Evolutionary conservation across 2,888 invertebrate species (phyloP).

Genomic region (Polydrusus pterygomalis): DNA sequence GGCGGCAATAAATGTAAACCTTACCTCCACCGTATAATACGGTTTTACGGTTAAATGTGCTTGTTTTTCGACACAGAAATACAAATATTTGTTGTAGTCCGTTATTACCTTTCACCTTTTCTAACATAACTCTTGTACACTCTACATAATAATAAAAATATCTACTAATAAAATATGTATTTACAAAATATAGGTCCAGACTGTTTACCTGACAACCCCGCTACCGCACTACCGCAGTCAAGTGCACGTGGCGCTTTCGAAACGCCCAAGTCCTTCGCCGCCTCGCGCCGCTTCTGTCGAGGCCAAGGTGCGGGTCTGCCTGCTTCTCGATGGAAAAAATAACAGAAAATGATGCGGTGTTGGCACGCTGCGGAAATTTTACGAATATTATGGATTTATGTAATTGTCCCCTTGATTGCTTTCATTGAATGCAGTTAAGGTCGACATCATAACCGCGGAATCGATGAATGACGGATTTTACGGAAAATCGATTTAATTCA

Average conservation of each 20-base stretch:
- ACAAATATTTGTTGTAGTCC: too few species aligned
- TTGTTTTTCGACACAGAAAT: too few species aligned
- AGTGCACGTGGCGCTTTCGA: slow-evolving; percentile 64
- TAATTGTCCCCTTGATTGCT: background rate
- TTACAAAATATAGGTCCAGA: slow-evolving; percentile 18
- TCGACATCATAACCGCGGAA: too few species aligned
- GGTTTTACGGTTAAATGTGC: too few species aligned
- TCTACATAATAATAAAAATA: background rate
- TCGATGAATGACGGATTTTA: too few species aligned
- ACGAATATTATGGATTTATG: background rate
- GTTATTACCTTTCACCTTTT: too few species aligned
- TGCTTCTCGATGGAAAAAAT: slow-evolving; percentile 38
- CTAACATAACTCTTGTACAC: too few species aligned
- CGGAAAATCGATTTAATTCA: too few species aligned
- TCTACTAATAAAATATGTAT: background rate
- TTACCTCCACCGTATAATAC: too few species aligned
- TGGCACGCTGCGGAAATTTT: slow-evolving; percentile 2
- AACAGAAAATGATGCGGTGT: slow-evolving; percentile 6
- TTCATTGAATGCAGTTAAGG: background rate
- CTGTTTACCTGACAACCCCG: slow-evolving; percentile 44
- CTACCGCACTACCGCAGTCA: slow-evolving; percentile 18
- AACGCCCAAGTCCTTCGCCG: slow-evolving; percentile 66
- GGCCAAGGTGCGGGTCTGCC: slow-evolving; percentile 63
- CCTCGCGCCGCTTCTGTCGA: slow-evolving; percentile 66
- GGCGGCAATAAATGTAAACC: too few species aligned